Evolutionary conservation across 2,888 invertebrate genomes (phyloP).

Genomic region (Alcis repandata): DNA sequence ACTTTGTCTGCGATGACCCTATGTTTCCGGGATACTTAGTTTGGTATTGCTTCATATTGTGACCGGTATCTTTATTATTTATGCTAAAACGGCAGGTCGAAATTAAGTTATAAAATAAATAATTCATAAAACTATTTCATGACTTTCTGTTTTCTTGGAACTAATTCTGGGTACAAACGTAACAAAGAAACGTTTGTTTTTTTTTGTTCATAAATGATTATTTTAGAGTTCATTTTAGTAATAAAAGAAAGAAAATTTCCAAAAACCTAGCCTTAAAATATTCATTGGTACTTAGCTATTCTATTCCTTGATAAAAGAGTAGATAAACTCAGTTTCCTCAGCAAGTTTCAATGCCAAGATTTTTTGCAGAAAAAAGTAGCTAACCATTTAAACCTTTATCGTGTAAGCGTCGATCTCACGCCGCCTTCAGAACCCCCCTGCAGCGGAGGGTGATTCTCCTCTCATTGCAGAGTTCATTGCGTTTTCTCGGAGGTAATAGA

Average conservation of each 20-base stretch:
- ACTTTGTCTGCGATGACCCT: conserved; percentile 34
- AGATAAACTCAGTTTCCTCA: background rate
- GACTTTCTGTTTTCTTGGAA: too few species aligned
- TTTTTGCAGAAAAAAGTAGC: background rate
- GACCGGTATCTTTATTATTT: background rate
- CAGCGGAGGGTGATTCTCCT: background rate
- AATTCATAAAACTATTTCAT: too few species aligned
- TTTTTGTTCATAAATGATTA: too few species aligned
- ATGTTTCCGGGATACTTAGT: conserved; percentile 20
- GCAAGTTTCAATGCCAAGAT: background rate
- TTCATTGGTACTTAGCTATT: background rate
- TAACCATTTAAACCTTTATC: conserved; percentile 7
- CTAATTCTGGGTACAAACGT: too few species aligned
- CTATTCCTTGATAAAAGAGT: background rate
- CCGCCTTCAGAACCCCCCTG: background rate
- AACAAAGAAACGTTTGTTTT: too few species aligned
- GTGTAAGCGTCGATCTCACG: background rate
- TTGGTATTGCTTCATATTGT: conserved; percentile 12
- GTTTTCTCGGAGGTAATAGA: conserved; percentile 16
- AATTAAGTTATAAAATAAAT: too few species aligned
- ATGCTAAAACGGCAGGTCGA: too few species aligned
- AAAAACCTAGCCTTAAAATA: too few species aligned
- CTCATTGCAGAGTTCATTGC: conserved; percentile 16
- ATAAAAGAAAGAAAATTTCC: too few species aligned
- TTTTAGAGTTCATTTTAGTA: too few species aligned